Base-by-base conservation (phyloP, 2,797 vertebrate species). In the Okamejei kenojei region DNA sequence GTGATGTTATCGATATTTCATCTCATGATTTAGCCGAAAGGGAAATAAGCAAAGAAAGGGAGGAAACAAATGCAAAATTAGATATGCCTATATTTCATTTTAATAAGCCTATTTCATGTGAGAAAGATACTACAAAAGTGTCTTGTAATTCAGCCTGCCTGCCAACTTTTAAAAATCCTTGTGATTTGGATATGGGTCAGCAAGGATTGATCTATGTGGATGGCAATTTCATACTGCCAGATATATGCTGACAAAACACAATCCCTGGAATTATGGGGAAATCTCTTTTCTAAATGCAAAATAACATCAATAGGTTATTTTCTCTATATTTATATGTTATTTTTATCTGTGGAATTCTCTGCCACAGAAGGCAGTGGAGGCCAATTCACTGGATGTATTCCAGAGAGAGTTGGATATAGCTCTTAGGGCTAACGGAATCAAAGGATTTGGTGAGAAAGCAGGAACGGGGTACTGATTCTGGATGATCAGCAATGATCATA, bases 1-100 rank as follows among this genome's bases (percentile, higher is more conserved):
- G 5, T 3, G 6, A 54, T 54, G 45, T 54, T 35, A 93, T 94
- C 26, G 17, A 95, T 0, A 95, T 95, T n/a, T 80, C 94, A 5
- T 77, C 94, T 0, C 15, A 17, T 15, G 7, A 54, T 76, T 10
- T 58, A 26, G 19, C 8, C 73, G 1, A 11, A 73, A 1, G 45
- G 8, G 71, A 74, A 5, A 10, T 38, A 15, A 23, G 45, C 26
- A 5, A 74, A 74, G 35, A 23, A 68, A 35, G n/a, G 71, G 68
- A 92, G 76, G 38, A 38, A 3, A 76, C 90, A 58, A 74, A 76
- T 76, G 26, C 71, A 74, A 38, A 45, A n/a, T 58, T 76, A 71
- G 0, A 4, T 92, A 45, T 54, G 71, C 68, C 54, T 5, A 58
- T 29, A 6, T 26, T 17, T 54, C 90, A 76, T 6, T 92, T 32